phyloP scores from a whole-genome alignment of 2,797 vertebrate genomes.

The Semaprochilodus insignis region DNA sequence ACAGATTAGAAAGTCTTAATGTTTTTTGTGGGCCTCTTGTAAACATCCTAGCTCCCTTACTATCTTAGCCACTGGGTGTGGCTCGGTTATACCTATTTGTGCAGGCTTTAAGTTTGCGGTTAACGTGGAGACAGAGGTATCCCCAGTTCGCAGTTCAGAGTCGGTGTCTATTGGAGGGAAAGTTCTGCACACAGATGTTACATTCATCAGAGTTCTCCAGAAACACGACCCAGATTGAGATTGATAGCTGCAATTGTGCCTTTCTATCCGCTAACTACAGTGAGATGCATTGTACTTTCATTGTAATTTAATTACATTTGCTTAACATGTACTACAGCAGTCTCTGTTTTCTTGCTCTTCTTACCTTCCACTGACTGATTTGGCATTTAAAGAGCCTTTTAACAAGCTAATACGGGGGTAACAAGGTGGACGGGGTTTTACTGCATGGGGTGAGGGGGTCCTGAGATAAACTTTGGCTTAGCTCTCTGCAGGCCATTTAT shows the following conservation, averaged over 20 bases:
- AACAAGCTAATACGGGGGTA: conserved; percentile 41
- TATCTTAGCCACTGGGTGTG: no score
- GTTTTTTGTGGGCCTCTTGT: neutral
- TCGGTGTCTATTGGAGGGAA: neutral
- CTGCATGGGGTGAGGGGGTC: conserved; percentile 20
- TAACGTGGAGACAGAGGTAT: conserved; percentile 18
- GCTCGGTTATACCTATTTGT: neutral
- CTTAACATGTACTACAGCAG: conserved; percentile 34
- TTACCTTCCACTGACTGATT: conserved; percentile 12
- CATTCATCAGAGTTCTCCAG: conserved; percentile 60
- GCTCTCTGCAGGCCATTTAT: conserved; percentile 59
- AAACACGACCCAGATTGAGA: conserved; percentile 48
- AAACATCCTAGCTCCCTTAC: neutral
- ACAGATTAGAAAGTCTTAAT: neutral
- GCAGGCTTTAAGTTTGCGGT: neutral
- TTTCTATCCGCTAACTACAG: conserved; percentile 33
- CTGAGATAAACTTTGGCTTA: conserved; percentile 70
- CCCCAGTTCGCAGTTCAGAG: neutral
- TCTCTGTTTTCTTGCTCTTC: neutral
- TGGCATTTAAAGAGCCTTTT: conserved; percentile 27
- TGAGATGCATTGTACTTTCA: conserved; percentile 18
- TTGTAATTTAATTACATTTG: conserved; percentile 38
- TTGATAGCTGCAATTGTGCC: conserved; percentile 38
- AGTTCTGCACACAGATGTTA: conserved; percentile 51
- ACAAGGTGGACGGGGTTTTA: conserved; percentile 40